Evolutionary conservation across 2,888 invertebrate species (phyloP).

Genomic region (Catocala nupta): DNA sequence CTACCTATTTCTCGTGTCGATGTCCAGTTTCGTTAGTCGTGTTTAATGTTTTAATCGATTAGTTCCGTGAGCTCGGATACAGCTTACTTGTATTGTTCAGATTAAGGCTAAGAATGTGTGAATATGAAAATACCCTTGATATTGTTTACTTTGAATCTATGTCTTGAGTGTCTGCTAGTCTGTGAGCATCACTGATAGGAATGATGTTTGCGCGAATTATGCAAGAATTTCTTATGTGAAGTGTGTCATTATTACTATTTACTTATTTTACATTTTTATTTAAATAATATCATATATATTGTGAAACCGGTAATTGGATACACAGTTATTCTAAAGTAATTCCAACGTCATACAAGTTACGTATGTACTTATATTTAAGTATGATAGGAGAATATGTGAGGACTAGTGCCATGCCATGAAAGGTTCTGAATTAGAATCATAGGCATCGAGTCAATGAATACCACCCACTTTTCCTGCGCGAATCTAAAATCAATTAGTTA

Average conservation of each 20-base stretch:
- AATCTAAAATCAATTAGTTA: constrained; percentile 75
- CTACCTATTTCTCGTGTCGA: constrained; percentile 38
- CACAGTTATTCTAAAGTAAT: constrained; percentile 61
- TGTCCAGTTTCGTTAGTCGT: constrained; percentile 43
- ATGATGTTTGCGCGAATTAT: constrained; percentile 86
- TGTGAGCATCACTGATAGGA: constrained; percentile 86
- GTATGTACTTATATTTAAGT: constrained; percentile 75
- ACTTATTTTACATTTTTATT: constrained; percentile 51
- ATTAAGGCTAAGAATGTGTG: constrained; percentile 30
- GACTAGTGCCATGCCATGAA: constrained; percentile 87
- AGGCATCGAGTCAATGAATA: constrained; percentile 85
- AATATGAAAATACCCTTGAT: constrained; percentile 33
- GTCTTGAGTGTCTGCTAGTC: constrained; percentile 84
- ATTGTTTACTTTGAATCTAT: constrained; percentile 45
- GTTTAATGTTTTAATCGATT: constrained; percentile 49
- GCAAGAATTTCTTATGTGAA: constrained; percentile 79
- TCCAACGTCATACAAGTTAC: constrained; percentile 58
- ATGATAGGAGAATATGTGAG: constrained; percentile 86
- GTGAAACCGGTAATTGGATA: constrained; percentile 50
- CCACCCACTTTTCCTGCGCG: constrained; percentile 86
- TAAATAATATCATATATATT: constrained; percentile 52
- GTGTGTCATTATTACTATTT: constrained; percentile 62
- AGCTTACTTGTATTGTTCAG: constrained; percentile 31
- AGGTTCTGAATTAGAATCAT: constrained; percentile 86
- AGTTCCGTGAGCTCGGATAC: constrained; percentile 28